Base-by-base conservation (phyloP, 37 sponge, comb jelly and placozoan species). In the Geodia barretti region DNA sequence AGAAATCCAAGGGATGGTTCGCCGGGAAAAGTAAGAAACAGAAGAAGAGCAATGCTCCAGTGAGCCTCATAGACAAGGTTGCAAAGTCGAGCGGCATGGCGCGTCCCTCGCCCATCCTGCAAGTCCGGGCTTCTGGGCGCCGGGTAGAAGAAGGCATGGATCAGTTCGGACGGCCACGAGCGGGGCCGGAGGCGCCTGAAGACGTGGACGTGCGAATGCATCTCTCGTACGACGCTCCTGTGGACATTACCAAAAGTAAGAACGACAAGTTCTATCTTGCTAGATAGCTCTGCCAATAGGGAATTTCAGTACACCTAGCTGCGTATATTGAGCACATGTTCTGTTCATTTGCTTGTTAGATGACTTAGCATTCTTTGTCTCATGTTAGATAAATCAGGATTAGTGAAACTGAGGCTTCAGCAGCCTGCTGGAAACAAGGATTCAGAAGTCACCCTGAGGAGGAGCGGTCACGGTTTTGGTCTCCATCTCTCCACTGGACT, bases 401-500 rank as follows among this genome's bases (percentile, higher is more conserved):
- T n/a, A n/a, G n/a, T n/a, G n/a, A n/a, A n/a, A n/a, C n/a, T n/a
- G n/a, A n/a, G n/a, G n/a, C n/a, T n/a, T n/a, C n/a, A n/a, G n/a
- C n/a, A n/a, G n/a, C n/a, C n/a, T n/a, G n/a, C n/a, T n/a, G n/a
- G n/a, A n/a, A n/a, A n/a, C n/a, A n/a, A n/a, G n/a, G n/a, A n/a
- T n/a, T n/a, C n/a, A n/a, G n/a, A 47, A 14, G 54, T 47, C 14
- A 47, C 54, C 7, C 54, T 47, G 11, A 30, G 68, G 11, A 9
- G 34, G 21, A 65, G 74, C 14, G 31, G 26, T 20, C 59, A 74
- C 0, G 76, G 76, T 1, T 35, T 80, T 26, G 87, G 87, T 23
- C 36, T 87, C 21, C 76, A 80, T 33, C 70, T 80, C 9, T 79
- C 81, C 8, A 74, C 42, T 30, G 87, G 87, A 31, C 70, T 68